phyloP scores from a whole-genome alignment of 2,113 vertebrate genomes.

The Campylorhamphus procurvoides region DNA sequence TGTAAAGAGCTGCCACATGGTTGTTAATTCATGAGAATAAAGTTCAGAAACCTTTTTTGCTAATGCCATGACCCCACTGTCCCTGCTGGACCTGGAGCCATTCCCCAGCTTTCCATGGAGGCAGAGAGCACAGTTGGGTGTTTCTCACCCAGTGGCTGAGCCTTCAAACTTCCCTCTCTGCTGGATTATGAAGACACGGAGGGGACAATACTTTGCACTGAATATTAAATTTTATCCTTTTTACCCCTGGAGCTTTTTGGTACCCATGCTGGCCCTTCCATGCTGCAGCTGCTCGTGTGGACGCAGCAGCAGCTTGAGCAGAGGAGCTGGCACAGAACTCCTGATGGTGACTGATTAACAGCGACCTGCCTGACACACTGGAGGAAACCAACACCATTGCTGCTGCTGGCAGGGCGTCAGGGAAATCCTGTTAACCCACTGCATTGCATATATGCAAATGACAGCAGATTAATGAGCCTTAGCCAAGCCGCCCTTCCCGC shows the following conservation, averaged over 20 bases:
- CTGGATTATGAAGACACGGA: not conserved
- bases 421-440: conserved; percentile 38
- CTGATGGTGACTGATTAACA: not conserved
- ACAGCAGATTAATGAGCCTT: not conserved
- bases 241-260: not conserved
- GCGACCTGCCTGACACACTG: not conserved
- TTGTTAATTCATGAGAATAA: not conserved
- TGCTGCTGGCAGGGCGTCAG: not conserved
- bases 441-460: conserved; percentile 14
- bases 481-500: accelerated
- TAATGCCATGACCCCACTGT: not conserved
- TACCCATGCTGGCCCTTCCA: accelerated
- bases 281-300: accelerated
- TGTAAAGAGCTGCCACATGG: not conserved
- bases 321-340: not conserved
- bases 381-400: conserved; percentile 19
- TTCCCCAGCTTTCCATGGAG: not conserved
- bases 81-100: not conserved
- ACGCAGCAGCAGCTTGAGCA: not conserved
- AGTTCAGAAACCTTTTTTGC: not conserved
- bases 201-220: not conserved
- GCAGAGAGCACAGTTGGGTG: accelerated
- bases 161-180: not conserved
- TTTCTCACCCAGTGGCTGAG: not conserved
- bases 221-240: not conserved